phyloP scores from a whole-genome alignment of 2,113 vertebrate species.

The Seriola dumerili region DNA sequence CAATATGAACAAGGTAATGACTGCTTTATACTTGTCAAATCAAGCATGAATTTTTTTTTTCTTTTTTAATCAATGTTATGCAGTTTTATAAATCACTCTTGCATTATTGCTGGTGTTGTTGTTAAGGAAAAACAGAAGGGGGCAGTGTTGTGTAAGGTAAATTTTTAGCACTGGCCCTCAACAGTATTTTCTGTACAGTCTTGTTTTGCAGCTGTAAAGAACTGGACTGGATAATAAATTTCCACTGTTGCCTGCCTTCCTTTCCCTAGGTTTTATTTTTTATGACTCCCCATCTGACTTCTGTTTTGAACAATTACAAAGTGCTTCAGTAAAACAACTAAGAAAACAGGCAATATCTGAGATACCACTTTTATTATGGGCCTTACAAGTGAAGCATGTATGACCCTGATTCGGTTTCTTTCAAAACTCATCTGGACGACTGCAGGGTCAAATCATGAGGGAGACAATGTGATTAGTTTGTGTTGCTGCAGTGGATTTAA shows the following conservation, averaged over 20 bases:
- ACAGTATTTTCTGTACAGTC: not conserved
- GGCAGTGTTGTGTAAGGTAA: constrained; percentile 66
- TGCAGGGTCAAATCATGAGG: too few relatives aligned
- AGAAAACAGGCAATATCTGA: not conserved
- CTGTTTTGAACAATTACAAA: not conserved
- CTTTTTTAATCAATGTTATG: constrained; percentile 30
- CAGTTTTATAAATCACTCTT: not conserved
- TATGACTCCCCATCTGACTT: not conserved
- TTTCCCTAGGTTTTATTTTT: not conserved
- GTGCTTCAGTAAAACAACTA: not conserved
- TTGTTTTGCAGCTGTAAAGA: constrained; percentile 10
- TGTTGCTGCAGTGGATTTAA: too few relatives aligned
- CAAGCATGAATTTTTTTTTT: not conserved
- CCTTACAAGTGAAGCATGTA: too few relatives aligned
- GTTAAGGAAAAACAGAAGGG: constrained; percentile 38
- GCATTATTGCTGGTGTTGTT: not conserved
- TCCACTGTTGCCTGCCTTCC: not conserved
- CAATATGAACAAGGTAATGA: constrained; percentile 12
- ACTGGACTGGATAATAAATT: constrained; percentile 40
- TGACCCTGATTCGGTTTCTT: too few relatives aligned
- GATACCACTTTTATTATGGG: too few relatives aligned
- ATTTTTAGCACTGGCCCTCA: not conserved
- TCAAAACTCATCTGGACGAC: too few relatives aligned
- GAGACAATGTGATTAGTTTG: too few relatives aligned
- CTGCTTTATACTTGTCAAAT: constrained; percentile 12